Base-by-base conservation (phyloP, 2,888 invertebrate species). In the Luffia ferchaultella region DNA sequence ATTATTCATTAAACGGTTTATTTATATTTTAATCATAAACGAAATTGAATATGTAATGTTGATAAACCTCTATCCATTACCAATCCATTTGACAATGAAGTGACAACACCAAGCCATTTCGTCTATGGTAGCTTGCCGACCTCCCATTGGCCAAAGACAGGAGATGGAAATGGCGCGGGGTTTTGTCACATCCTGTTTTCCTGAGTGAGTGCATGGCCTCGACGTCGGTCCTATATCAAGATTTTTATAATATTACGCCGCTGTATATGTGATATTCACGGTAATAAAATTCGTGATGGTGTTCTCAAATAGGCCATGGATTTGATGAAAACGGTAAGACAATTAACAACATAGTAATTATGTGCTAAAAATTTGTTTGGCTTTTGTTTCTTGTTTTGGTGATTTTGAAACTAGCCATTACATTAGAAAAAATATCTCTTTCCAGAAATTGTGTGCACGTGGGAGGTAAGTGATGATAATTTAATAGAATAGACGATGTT, bases 381-480 rank as follows among this genome's bases (percentile, higher is more conserved):
- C 82, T 82, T 83, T 82, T 83, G 83, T 84, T 85, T 82, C 83
- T 83, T 84, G 83, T 84, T 85, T 82, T 85, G 84, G 78, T 83
- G 76, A 80, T 79, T 74, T 79, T 79, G 80, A 77, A 82, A 82
- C 82, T 83, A 75, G 83, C 82, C 84, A 84, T 83, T 84, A 82
- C 77, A 80, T 83, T 78, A 78, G 82, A 79, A 78, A 80, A 82
- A 82, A 84, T 82, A 76, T 84, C 83, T 84, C 76, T 84, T 85
- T 84, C 73, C 83, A 83, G 83, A 82, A 74, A 66, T 73, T 82
- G 75, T 82, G 71, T 82, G 76, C 77, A 76, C 79, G 78, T 76
- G 77, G 68, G 77, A 83, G 84, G 84, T 84, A 83, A 85, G 84
- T 84, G 68, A 62, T 68, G 65, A 65, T 74, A 73, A 72, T 69